These are phyloP conservation scores for Phyllotis vaccarum DNA, from an alignment of 2,797 vertebrate genomes.

Conservation along the genomic window DNA sequence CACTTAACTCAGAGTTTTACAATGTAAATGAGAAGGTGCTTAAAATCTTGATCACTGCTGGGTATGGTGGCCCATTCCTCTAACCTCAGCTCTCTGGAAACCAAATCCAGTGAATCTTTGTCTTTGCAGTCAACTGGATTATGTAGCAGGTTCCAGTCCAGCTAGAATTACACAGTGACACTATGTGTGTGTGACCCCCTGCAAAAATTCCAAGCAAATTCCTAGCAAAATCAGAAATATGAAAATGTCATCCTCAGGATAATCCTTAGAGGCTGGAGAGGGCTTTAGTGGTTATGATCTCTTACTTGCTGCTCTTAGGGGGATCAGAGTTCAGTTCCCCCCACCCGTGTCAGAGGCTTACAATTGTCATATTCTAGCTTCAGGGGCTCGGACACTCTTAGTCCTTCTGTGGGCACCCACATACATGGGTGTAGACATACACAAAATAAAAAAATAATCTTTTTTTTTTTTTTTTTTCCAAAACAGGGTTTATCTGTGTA, in stretches of 20 bases:
- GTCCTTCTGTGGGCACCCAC: background rate
- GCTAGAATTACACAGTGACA: background rate
- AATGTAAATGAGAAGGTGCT: background rate
- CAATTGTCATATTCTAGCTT: background rate
- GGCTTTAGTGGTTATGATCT: background rate
- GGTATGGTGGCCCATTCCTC: background rate
- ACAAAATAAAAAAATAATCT: background rate
- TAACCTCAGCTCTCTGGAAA: background rate
- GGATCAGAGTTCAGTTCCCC: background rate
- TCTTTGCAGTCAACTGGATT: background rate
- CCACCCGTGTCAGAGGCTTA: background rate
- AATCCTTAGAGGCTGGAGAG: background rate
- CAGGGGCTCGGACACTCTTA: background rate
- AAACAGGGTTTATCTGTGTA: background rate
- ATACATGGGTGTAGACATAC: background rate
- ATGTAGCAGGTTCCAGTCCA: background rate
- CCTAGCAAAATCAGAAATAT: background rate
- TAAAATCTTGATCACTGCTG: background rate
- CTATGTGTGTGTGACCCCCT: background rate
- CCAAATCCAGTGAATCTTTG: background rate
- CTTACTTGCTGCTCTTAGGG: background rate
- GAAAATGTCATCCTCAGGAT: background rate
- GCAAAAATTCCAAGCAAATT: background rate
- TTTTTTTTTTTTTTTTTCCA: background rate
- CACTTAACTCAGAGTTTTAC: background rate